Evolutionary conservation across 2,888 invertebrate genomes (phyloP), one percentile per base, ranked within the genome.

Genomic region (Pyralis farinalis): DNA sequence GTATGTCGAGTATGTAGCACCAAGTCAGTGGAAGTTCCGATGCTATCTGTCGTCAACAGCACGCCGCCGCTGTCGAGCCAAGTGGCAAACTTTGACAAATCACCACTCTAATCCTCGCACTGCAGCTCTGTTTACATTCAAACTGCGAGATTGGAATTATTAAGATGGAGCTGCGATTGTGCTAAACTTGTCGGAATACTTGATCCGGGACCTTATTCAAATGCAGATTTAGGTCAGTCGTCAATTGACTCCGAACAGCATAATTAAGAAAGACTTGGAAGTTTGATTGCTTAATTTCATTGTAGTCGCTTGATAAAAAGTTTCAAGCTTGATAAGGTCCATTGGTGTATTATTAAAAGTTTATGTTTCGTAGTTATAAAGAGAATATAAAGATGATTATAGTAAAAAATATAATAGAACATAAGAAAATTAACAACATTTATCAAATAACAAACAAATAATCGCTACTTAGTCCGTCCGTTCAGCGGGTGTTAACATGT

Each of bases 191-290:
- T 77, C 66, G 57, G 65, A 65, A 63, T 64, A 72, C 59, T 71
- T 65, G 69, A 73, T 69, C 60, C 58, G 58, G 62, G 58, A 64
- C 62, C 68, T 74, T 61, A 82, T 84, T 85, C 81, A 74, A 72
- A 81, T 85, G 80, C 72, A 85, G 75, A 86, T 85, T 77, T 76
- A 72, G 84, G 85, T 83, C 83, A 77, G 74, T 64, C 71, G 64
- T 70, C 77, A 73, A 81, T 84, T 78, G 78, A 74, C 60, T 80
- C 68, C 62, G 67, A 78, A 79, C 74, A 77, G 62, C 73, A 70
- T 77, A 77, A 82, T 84, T 80, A 75, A 71, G 57, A 61, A 58
- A 61, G 62, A 69, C 71, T 66, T 65, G 57, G 51, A 72, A 79
- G 65, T 73, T 71, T 59, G 63, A 72, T 77, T 70, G 66, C 57